A percentile compares a stretch with the other conserved stretches of the same genome.
phyloP scores from a whole-genome alignment of 2,888 invertebrate genomes.

The Oxycera nigricornis region DNA sequence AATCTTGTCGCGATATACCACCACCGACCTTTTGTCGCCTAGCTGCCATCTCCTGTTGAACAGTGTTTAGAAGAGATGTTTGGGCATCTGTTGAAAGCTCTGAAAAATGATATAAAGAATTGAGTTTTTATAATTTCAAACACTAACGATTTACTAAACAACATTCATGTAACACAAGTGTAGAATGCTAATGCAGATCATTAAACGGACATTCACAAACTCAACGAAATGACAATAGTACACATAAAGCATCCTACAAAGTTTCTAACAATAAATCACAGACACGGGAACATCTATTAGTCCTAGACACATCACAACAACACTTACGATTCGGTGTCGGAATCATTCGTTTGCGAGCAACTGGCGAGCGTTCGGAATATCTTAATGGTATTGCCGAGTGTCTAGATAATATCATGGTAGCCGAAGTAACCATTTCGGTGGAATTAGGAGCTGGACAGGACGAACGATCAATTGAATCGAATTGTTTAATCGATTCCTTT shows the following conservation, averaged over 20 bases:
- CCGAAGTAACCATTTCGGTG: slow-evolving; percentile 17
- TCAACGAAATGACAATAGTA: neutral
- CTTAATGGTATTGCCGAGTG: neutral
- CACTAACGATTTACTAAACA: neutral
- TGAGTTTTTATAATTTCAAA: neutral
- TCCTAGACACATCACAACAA: neutral
- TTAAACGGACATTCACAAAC: neutral
- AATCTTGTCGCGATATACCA: slow-evolving; percentile 66
- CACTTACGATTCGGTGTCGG: slow-evolving; percentile 25
- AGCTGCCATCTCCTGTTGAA: slow-evolving; percentile 67
- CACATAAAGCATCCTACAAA: slow-evolving; percentile 2
- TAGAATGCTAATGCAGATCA: neutral
- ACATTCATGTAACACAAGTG: slow-evolving; percentile 6
- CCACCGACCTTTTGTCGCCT: slow-evolving; percentile 66
- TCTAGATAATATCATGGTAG: slow-evolving; percentile 23
- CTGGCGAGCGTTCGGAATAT: slow-evolving; percentile 14
- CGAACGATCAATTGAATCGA: slow-evolving; percentile 16
- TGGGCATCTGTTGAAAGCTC: slow-evolving; percentile 59
- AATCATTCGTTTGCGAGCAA: slow-evolving; percentile 12
- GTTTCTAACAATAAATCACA: neutral
- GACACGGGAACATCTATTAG: slow-evolving; percentile 11
- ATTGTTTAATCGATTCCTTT: neutral
- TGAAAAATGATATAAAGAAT: slow-evolving; percentile 1
- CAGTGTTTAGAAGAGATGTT: slow-evolving; percentile 65
- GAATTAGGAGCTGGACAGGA: slow-evolving; percentile 18